Evolutionary conservation across 2,888 invertebrate species (phyloP).

Genomic region (Cantharis lateralis): DNA sequence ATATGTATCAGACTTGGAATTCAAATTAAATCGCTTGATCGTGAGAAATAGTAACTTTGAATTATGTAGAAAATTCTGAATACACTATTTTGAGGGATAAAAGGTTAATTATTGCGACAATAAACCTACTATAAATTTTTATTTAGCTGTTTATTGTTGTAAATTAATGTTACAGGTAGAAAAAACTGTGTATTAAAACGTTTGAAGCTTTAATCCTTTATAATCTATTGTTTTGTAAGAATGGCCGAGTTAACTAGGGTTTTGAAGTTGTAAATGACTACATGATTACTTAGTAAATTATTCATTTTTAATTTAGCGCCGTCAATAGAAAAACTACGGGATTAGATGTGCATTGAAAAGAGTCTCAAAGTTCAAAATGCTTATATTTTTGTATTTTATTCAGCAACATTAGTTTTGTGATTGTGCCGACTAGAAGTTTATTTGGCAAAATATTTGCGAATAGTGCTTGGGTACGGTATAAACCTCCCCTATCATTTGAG

Average conservation of each 20-base stretch:
- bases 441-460: neutral
- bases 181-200: neutral
- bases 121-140: neutral
- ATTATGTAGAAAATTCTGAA: neutral
- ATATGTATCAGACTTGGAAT: neutral
- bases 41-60: neutral
- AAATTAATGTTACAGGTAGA: neutral
- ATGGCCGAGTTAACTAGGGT: neutral
- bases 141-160: neutral
- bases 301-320: slow-evolving; percentile 11
- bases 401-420: neutral
- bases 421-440: neutral
- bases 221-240: neutral
- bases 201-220: neutral
- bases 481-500: neutral
- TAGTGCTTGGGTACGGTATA: neutral
- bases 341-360: neutral
- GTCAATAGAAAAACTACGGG: neutral
- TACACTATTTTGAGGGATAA: neutral
- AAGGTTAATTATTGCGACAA: neutral
- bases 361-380: neutral
- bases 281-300: slow-evolving; percentile 8
- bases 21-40: neutral
- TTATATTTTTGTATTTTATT: neutral
- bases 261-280: neutral